Conservation (phyloP, 30 jellyfish, hydroid and myxozoan genomes). For the Turritopsis rubra region DNA sequence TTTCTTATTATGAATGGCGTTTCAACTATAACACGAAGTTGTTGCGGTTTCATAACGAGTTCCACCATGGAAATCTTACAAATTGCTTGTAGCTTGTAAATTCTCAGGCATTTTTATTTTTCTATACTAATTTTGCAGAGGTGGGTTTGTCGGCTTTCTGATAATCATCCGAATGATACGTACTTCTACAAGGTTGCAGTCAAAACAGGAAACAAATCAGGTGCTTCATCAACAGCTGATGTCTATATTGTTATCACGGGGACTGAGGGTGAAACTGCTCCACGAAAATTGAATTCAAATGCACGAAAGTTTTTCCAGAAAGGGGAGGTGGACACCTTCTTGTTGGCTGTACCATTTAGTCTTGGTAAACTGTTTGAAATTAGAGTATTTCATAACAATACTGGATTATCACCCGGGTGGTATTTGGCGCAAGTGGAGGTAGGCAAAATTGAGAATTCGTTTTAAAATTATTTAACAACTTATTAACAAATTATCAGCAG, state of each 20-base stretch:
- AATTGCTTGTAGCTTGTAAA: neutral
- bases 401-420: constrained; percentile 96
- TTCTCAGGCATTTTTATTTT: neutral
- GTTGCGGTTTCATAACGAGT: neutral
- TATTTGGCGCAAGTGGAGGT: constrained; percentile 81
- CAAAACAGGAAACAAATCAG: constrained; percentile 69
- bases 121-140: constrained; percentile 37
- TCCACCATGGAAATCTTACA: neutral
- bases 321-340: constrained; percentile 72
- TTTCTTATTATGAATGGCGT: no score
- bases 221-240: constrained; percentile 83
- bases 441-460: neutral
- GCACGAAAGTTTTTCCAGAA: constrained; percentile 58
- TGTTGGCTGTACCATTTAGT: constrained; percentile 78
- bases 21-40: no score
- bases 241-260: constrained; percentile 38
- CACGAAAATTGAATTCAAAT: constrained; percentile 55
- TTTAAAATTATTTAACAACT: neutral
- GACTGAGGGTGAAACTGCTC: constrained; percentile 68
- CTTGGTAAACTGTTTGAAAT: constrained; percentile 56
- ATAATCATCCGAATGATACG: constrained; percentile 85
- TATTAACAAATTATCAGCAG: neutral
- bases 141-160: constrained; percentile 62
- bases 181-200: constrained; percentile 71
- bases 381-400: constrained; percentile 78